A percentile compares a stretch with the other conserved stretches of the same genome.
These are phyloP conservation scores for Gadopsis bispinosus DNA, from an alignment of 2,797 vertebrate species.

Conservation along the genomic window DNA sequence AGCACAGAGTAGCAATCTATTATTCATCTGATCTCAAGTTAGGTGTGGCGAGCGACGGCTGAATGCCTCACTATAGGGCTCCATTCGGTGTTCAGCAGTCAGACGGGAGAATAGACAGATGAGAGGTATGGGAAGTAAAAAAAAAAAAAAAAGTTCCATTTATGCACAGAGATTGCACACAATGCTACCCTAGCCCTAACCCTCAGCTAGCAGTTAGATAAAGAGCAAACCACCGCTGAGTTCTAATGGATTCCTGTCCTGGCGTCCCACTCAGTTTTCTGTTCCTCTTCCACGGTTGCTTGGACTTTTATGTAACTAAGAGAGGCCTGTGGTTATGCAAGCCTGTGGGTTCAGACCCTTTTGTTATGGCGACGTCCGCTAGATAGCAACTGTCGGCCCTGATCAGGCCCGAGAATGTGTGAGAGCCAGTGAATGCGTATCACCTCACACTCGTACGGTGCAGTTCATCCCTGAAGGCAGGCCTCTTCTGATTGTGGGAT, in stretches of 20 bases:
- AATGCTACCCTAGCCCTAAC: not conserved
- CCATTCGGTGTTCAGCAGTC: slow-evolving; percentile 9
- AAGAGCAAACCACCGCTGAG: slow-evolving; percentile 25
- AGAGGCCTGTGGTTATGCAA: slow-evolving; percentile 57
- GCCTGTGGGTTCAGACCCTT: slow-evolving; percentile 44
- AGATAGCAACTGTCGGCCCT: slow-evolving; percentile 44
- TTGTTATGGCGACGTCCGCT: slow-evolving; percentile 32
- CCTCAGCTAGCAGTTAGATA: not conserved
- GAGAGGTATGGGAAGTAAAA: not conserved
- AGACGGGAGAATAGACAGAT: slow-evolving; percentile 27
- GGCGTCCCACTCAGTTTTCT: slow-evolving; percentile 40
- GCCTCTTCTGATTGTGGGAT: slow-evolving; percentile 20
- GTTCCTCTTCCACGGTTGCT: slow-evolving; percentile 40
- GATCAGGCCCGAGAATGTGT: slow-evolving; percentile 38
- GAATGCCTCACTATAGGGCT: slow-evolving; percentile 25
- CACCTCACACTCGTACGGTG: slow-evolving; percentile 1
- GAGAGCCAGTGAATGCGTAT: slow-evolving; percentile 28
- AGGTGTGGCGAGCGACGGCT: slow-evolving; percentile 59
- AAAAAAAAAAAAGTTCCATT: not conserved
- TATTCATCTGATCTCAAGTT: slow-evolving; percentile 74
- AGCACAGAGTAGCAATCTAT: slow-evolving; percentile 60
- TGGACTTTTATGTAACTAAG: slow-evolving; percentile 66
- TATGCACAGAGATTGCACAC: not conserved
- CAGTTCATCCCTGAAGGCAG: slow-evolving; percentile 20
- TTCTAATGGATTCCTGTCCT: slow-evolving; percentile 25